Evolutionary conservation across 2,888 invertebrate genomes (phyloP).

Genomic region (Cataglyphis rosenhaueri): DNA sequence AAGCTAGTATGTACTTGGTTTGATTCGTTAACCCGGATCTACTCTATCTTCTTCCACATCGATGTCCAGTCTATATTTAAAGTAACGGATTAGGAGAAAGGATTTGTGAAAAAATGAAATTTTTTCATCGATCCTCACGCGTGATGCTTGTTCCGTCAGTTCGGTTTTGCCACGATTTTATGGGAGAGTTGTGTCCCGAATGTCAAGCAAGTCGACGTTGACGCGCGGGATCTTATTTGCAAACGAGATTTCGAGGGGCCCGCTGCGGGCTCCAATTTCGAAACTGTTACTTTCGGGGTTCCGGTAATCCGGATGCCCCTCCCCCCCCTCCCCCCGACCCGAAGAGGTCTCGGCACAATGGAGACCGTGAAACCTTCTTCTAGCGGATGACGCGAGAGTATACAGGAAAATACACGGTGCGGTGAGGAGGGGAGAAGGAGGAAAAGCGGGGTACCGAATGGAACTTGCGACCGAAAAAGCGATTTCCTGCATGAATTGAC

Average conservation of each 20-base stretch:
- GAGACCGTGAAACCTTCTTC: slow-evolving; percentile 76
- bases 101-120: neutral
- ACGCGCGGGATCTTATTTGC: slow-evolving; percentile 82
- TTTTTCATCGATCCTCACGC: neutral
- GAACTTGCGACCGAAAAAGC: slow-evolving; percentile 70
- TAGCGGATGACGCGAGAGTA: slow-evolving; percentile 67
- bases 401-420: slow-evolving; percentile 19
- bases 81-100: too few relatives aligned
- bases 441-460: neutral
- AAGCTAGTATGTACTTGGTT: too few relatives aligned
- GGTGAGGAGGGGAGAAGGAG: neutral
- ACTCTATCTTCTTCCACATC: too few relatives aligned
- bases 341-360: slow-evolving; percentile 43
- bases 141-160: slow-evolving; percentile 1
- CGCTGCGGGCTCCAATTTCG: slow-evolving; percentile 41
- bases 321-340: neutral
- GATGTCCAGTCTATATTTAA: too few relatives aligned
- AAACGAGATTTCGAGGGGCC: slow-evolving; percentile 71
- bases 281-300: slow-evolving; percentile 70
- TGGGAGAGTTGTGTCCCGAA: slow-evolving; percentile 34
- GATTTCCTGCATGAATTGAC: slow-evolving; percentile 84
- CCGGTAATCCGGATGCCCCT: slow-evolving; percentile 68
- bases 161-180: slow-evolving; percentile 33
- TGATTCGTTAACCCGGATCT: too few relatives aligned
- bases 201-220: slow-evolving; percentile 37